Evolutionary conservation across 2,888 invertebrate species (phyloP).

Genomic region (Tetanocera ferruginea): DNA sequence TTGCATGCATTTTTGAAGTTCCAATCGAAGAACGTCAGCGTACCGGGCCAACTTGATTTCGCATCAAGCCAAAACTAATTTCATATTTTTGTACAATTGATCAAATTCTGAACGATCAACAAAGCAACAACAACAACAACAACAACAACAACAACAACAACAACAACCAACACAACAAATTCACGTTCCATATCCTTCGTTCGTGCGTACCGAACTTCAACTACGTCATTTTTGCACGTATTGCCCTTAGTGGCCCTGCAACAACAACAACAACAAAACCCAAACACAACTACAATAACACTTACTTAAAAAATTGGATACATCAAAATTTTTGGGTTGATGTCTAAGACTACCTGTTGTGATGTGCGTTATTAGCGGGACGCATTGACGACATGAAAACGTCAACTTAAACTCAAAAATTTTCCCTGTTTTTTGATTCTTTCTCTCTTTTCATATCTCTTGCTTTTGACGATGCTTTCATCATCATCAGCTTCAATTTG

Average conservation of each 20-base stretch:
- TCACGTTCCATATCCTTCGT: neutral
- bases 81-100: conserved; percentile 68
- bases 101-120: conserved; percentile 54
- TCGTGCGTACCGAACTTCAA: neutral
- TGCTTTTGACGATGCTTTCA: conserved; percentile 16
- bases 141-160: neutral
- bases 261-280: neutral
- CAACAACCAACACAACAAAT: neutral
- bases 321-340: conserved; percentile 11
- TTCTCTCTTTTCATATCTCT: neutral
- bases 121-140: neutral
- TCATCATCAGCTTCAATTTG: conserved; percentile 30
- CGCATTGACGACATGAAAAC: conserved; percentile 68
- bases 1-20: conserved; percentile 32
- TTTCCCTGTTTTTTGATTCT: neutral
- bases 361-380: conserved; percentile 67
- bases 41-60: neutral
- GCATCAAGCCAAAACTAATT: conserved; percentile 57
- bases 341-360: conserved; percentile 64
- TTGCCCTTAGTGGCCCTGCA: neutral
- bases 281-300: neutral
- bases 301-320: conserved; percentile 16
- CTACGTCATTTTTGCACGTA: conserved; percentile 36
- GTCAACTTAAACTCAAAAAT: conserved; percentile 58
- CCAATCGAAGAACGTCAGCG: conserved; percentile 5